These are phyloP conservation scores for Callyntrura sp. DNA, from an alignment of 2,888 invertebrate species.

Conservation along the genomic window DNA sequence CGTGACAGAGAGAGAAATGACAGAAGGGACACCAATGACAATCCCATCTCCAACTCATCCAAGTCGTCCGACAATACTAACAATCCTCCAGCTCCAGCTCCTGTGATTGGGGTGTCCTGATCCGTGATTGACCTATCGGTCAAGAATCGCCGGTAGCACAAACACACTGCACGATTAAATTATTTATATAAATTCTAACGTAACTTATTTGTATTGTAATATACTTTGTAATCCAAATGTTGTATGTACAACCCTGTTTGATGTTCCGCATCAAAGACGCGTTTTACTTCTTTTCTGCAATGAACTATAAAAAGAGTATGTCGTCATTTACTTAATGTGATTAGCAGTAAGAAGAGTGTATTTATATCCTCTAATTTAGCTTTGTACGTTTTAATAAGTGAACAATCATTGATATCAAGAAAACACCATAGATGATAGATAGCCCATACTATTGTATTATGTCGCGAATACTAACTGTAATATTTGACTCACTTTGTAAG, in stretches of 20 bases:
- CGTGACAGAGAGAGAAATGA: constrained; percentile 64
- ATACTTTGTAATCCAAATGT: constrained; percentile 26
- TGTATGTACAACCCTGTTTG: constrained; percentile 60
- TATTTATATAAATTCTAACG: constrained; percentile 41
- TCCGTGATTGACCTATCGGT: constrained; percentile 79
- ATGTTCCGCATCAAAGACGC: constrained; percentile 65
- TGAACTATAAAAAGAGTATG: constrained; percentile 25
- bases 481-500: constrained; percentile 60
- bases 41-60: constrained; percentile 67
- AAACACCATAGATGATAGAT: constrained; percentile 49
- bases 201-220: constrained; percentile 49
- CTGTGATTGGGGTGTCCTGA: constrained; percentile 79
- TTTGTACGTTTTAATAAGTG: constrained; percentile 76
- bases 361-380: constrained; percentile 64
- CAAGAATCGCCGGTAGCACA: constrained; percentile 77
- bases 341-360: constrained; percentile 68
- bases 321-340: constrained; percentile 77
- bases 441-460: constrained; percentile 1
- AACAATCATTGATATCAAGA: constrained; percentile 76
- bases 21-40: constrained; percentile 72
- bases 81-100: constrained; percentile 72
- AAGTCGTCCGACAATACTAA: constrained; percentile 65
- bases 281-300: constrained; percentile 18
- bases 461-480: constrained; percentile 4
- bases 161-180: constrained; percentile 40